phyloP scores from a whole-genome alignment of 2,113 vertebrate genomes.

The Aphyosemion australe region DNA sequence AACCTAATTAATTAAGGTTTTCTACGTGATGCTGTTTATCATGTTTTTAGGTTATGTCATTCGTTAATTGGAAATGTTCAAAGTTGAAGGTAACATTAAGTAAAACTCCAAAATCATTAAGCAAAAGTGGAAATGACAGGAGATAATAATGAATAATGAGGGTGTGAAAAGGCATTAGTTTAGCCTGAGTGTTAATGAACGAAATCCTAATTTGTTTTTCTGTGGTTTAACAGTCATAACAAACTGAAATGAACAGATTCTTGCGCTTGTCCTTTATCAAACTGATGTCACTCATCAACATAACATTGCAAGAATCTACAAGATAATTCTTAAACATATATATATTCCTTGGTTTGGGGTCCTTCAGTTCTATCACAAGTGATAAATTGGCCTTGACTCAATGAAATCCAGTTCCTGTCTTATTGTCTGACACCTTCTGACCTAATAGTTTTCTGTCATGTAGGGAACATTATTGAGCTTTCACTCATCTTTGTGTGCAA shows the following conservation, averaged over 20 bases:
- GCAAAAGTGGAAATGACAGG: conserved; percentile 4
- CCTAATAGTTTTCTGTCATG: background rate
- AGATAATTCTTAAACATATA: background rate
- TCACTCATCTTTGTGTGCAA: background rate
- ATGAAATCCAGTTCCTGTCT: background rate
- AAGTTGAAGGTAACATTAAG: background rate
- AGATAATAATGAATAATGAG: background rate
- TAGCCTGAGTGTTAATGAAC: background rate
- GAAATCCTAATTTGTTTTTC: background rate
- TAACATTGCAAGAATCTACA: background rate
- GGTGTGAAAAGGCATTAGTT: background rate
- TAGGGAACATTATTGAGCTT: background rate
- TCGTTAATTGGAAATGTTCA: background rate
- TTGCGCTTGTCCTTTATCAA: background rate
- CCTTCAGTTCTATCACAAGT: background rate
- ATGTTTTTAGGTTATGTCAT: conserved; percentile 1
- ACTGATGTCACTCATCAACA: background rate
- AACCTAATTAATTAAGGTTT: conserved; percentile 1
- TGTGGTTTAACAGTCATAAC: background rate
- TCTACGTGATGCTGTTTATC: background rate
- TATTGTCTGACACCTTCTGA: background rate
- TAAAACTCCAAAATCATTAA: background rate
- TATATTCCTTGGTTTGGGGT: too few species aligned
- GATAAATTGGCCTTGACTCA: conserved; percentile 2
- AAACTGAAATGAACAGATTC: background rate